Percentiles rank a stretch among this genome's conserved stretches.
These are phyloP conservation scores for Rhogogaster chlorosoma DNA, from an alignment of 2,888 invertebrate species.

Conservation along the genomic window DNA sequence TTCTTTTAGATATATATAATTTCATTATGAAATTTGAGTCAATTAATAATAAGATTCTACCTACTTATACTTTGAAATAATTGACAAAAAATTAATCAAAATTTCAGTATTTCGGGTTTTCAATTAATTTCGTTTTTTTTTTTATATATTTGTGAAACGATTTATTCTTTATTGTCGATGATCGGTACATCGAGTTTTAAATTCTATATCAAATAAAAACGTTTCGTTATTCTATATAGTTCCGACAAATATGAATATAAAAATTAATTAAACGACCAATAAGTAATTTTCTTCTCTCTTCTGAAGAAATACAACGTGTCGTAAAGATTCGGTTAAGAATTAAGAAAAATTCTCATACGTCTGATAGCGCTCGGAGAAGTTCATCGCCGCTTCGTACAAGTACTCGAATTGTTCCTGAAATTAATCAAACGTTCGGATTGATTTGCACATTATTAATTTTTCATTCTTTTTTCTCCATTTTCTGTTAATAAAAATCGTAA, in stretches of 20 bases:
- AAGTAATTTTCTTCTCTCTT: background rate
- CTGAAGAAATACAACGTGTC: background rate
- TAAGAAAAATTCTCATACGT: slow-evolving; percentile 72
- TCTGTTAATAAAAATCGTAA: slow-evolving; percentile 12
- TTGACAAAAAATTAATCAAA: background rate
- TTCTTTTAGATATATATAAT: no score
- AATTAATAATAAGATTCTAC: no score
- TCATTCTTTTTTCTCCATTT: background rate
- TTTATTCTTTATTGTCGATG: background rate
- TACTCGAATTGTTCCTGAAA: slow-evolving; percentile 75
- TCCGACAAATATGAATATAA: background rate
- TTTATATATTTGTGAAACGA: background rate
- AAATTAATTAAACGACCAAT: background rate
- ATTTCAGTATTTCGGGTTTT: background rate
- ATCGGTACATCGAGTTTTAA: background rate
- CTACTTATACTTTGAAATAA: no score
- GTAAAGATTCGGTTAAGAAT: background rate
- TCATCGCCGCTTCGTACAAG: slow-evolving; percentile 73
- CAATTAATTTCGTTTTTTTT: background rate
- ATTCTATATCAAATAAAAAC: background rate
- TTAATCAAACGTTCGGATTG: slow-evolving; percentile 48
- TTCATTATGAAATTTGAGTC: no score
- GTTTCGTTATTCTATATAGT: background rate
- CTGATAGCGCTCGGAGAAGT: slow-evolving; percentile 72
- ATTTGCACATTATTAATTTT: background rate